phyloP scores from a whole-genome alignment of 1,140 invertebrate species.

The Cheumatopsyche charites region DNA sequence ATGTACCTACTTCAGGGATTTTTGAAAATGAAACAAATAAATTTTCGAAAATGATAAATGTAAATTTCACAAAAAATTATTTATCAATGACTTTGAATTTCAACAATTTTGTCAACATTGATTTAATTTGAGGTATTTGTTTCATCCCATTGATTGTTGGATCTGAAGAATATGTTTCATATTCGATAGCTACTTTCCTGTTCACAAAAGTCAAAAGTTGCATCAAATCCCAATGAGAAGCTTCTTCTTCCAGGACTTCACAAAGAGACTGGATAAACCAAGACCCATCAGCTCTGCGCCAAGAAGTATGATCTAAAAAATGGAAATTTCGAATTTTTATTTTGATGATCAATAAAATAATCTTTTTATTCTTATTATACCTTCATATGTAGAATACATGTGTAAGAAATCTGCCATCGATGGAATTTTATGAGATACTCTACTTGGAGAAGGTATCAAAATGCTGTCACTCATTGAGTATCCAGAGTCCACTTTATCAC shows the following conservation, averaged over 20 bases:
- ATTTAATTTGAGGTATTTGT: constrained; percentile 27
- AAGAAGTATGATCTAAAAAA: constrained; percentile 23
- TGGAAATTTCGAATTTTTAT: too few species aligned
- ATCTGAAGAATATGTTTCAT: background rate
- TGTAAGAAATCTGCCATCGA: constrained; percentile 33
- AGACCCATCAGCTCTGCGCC: constrained; percentile 6
- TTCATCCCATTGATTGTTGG: constrained; percentile 14
- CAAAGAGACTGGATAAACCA: constrained; percentile 32
- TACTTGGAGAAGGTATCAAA: background rate
- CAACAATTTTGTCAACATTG: constrained; percentile 32
- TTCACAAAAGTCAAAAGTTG: constrained; percentile 26
- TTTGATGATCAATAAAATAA: background rate
- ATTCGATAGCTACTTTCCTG: constrained; percentile 30
- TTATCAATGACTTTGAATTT: constrained; percentile 10
- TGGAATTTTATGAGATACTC: constrained; percentile 16
- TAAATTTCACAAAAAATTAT: too few species aligned
- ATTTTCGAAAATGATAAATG: too few species aligned
- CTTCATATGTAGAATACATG: constrained; percentile 32
- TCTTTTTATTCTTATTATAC: background rate
- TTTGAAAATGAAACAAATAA: too few species aligned
- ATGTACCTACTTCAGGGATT: too few species aligned
- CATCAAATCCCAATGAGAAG: constrained; percentile 6
- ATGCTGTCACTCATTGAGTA: background rate
- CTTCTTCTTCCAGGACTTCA: constrained; percentile 21
- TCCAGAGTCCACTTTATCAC: constrained; percentile 11